Conservation (phyloP, 2,888 invertebrate species). For the Apomyelois bistriatella region DNA sequence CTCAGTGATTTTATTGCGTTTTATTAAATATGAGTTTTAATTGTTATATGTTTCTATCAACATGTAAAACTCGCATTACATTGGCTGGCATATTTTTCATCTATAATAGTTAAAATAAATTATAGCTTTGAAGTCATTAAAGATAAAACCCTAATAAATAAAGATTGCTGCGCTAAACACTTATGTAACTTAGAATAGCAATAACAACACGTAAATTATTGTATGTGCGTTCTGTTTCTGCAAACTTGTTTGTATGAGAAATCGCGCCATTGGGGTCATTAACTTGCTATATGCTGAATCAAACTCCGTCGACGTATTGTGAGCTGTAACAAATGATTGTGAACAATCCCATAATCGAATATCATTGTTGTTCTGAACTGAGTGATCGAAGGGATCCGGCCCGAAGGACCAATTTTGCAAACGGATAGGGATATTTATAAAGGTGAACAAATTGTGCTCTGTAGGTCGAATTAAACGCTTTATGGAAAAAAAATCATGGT, state of each 20-base stretch:
- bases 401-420: constrained; percentile 9
- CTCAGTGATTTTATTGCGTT: too few relatives aligned
- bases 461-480: not conserved
- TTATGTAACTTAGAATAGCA: not conserved
- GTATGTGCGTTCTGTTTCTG: not conserved
- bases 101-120: too few relatives aligned
- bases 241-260: constrained; percentile 1
- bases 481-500: constrained; percentile 15
- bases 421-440: constrained; percentile 13
- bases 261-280: constrained; percentile 5
- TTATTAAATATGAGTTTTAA: too few relatives aligned
- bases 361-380: constrained; percentile 6
- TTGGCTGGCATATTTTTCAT: too few relatives aligned
- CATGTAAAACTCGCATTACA: too few relatives aligned
- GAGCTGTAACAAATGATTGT: constrained; percentile 4
- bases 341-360: constrained; percentile 11
- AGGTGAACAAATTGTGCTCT: not conserved
- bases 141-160: too few relatives aligned
- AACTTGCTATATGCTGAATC: constrained; percentile 5
- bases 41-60: too few relatives aligned
- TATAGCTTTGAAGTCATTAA: too few relatives aligned
- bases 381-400: constrained; percentile 1
- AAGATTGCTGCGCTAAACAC: too few relatives aligned
- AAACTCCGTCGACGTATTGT: constrained; percentile 4
- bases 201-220: not conserved